Evolutionary conservation across 2,113 vertebrate species (phyloP).

Genomic region (Paedocypris sp.): DNA sequence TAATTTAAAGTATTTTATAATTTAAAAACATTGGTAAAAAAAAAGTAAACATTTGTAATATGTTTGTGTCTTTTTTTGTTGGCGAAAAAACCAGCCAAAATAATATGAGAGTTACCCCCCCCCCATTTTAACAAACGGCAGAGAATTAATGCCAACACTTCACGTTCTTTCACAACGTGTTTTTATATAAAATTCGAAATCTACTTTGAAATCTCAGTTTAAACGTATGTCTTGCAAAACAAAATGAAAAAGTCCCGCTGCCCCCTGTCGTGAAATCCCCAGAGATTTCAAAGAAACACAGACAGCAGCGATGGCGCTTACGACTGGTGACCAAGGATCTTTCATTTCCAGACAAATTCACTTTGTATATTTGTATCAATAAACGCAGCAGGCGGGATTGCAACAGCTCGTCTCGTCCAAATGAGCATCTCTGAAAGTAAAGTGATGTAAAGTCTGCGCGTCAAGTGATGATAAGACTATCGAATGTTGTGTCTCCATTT

Average conservation of each 20-base stretch:
- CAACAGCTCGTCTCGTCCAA: neutral
- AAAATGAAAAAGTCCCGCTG: neutral
- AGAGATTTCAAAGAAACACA: constrained; percentile 18
- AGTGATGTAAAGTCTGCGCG: neutral
- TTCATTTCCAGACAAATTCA: neutral
- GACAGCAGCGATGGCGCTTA: constrained; percentile 11
- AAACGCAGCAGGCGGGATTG: constrained; percentile 9
- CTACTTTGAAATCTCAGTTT: neutral
- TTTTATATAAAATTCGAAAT: no score
- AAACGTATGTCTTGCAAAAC: constrained; percentile 20
- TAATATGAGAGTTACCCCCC: no score
- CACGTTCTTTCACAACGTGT: no score
- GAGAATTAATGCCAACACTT: no score
- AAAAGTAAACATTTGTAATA: no score
- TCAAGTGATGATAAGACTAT: neutral
- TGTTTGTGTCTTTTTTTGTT: no score
- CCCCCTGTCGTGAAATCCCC: constrained; percentile 15
- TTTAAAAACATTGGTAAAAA: no score
- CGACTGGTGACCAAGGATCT: constrained; percentile 20
- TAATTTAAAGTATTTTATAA: no score
- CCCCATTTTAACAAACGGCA: no score
- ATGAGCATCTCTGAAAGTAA: neutral
- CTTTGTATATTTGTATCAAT: constrained; percentile 4
- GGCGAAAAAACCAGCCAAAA: no score
- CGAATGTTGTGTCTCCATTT: neutral